Conservation (phyloP, 2,113 vertebrate genomes). For the Mandrillus leucophaeus region DNA sequence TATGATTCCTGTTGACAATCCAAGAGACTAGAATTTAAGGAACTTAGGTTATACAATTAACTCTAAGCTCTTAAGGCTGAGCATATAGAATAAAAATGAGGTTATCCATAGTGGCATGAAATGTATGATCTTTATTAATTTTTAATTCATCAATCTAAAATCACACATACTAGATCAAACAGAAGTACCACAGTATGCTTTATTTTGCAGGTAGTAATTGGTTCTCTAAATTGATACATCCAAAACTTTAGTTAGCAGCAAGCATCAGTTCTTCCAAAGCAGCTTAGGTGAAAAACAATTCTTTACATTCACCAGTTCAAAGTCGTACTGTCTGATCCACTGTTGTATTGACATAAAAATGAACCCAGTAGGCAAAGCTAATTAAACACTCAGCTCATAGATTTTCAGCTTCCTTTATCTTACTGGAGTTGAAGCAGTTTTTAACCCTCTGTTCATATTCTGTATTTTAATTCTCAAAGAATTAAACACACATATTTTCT, state of each 20-base stretch:
- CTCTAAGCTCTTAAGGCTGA: slow-evolving; percentile 30
- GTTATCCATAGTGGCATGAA: slow-evolving; percentile 49
- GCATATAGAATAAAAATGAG: slow-evolving; percentile 51
- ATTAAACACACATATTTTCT: slow-evolving; percentile 48
- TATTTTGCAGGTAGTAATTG: slow-evolving; percentile 63
- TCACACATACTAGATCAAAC: slow-evolving; percentile 60
- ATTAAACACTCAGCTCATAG: slow-evolving; percentile 23
- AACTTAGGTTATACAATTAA: slow-evolving; percentile 38
- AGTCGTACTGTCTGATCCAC: slow-evolving; percentile 20
- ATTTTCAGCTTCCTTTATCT: slow-evolving; percentile 28
- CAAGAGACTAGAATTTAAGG: slow-evolving; percentile 33
- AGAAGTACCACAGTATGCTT: slow-evolving; percentile 57
- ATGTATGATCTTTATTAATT: slow-evolving; percentile 65
- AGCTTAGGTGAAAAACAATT: slow-evolving; percentile 50
- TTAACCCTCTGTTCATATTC: slow-evolving; percentile 37
- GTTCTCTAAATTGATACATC: slow-evolving; percentile 27
- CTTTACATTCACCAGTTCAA: slow-evolving; percentile 18
- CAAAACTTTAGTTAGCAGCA: slow-evolving; percentile 62
- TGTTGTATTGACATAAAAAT: slow-evolving; percentile 47
- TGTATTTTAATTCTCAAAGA: slow-evolving; percentile 60
- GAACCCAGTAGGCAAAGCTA: slow-evolving; percentile 46
- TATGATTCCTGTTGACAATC: neutral
- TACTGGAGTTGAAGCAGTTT: slow-evolving; percentile 29
- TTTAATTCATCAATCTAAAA: slow-evolving; percentile 58
- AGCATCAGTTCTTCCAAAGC: slow-evolving; percentile 48